Evolutionary conservation across 2,797 vertebrate genomes (phyloP).

Genomic region (Pteronotus mesoamericanus): DNA sequence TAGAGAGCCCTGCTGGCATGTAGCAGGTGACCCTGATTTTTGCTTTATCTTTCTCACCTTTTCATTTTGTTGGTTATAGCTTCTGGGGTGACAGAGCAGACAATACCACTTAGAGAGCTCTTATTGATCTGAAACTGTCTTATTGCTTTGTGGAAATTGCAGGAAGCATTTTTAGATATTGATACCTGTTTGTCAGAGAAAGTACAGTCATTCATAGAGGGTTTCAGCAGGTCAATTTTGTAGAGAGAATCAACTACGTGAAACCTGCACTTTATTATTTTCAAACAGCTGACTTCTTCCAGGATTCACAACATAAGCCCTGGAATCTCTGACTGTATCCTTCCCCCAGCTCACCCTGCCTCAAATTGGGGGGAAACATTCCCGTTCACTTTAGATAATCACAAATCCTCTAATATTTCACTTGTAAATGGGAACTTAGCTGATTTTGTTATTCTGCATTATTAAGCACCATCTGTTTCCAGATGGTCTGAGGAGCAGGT

Average conservation of each 20-base stretch:
- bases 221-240: conserved; percentile 54
- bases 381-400: not conserved
- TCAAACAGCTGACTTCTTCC: not conserved
- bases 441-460: conserved; percentile 66
- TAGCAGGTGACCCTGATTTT: not conserved
- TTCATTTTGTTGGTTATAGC: conserved; percentile 38
- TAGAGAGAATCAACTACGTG: conserved; percentile 14
- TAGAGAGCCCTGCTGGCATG: not conserved
- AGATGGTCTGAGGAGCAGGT: conserved; percentile 52
- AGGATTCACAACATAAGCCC: not conserved
- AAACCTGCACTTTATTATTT: conserved; percentile 6
- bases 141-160: conserved; percentile 60
- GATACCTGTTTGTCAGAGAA: conserved; percentile 60
- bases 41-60: conserved; percentile 42
- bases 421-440: conserved; percentile 36
- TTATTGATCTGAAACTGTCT: conserved; percentile 56
- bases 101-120: conserved; percentile 41
- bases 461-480: conserved; percentile 59
- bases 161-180: conserved; percentile 69
- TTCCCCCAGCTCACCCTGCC: not conserved
- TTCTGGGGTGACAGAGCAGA: conserved; percentile 26
- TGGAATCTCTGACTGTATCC: not conserved
- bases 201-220: conserved; percentile 35
- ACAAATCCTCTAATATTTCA: conserved; percentile 43
- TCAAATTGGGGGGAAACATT: not conserved